These are phyloP conservation scores for Sebastes jordani DNA, from an alignment of 2,797 vertebrate genomes.

Conservation along the genomic window DNA sequence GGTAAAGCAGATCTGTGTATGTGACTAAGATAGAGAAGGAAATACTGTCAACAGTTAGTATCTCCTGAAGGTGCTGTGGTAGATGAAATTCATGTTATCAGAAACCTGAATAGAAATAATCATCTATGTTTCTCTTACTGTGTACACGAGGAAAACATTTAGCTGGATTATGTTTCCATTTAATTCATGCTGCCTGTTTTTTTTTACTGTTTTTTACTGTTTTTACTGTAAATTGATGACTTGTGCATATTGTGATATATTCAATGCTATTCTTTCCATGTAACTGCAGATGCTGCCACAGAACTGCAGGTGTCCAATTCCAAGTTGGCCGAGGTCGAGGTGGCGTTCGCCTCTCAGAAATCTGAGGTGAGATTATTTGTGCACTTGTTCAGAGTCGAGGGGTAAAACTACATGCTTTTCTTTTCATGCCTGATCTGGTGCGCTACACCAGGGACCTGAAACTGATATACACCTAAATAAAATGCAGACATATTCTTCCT, in stretches of 20 bases:
- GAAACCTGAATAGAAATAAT: not conserved
- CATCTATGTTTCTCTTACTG: not conserved
- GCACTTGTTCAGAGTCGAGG: not conserved
- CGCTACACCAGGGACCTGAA: not conserved
- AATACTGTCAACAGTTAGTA: not conserved
- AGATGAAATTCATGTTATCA: not conserved
- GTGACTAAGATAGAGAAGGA: not conserved
- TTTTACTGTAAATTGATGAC: not conserved
- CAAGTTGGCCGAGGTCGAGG: constrained; percentile 87
- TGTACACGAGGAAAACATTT: not conserved
- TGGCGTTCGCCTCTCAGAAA: constrained; percentile 84
- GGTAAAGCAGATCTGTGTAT: constrained; percentile 1
- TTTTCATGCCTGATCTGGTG: too few relatives aligned
- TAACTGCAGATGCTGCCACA: constrained; percentile 81
- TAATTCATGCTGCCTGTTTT: not conserved
- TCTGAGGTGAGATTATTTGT: constrained; percentile 85
- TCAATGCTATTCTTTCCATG: not conserved
- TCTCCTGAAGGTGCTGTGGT: not conserved
- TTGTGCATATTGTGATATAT: not conserved
- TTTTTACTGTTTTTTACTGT: not conserved
- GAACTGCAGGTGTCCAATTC: constrained; percentile 89
- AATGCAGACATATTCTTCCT: too few relatives aligned
- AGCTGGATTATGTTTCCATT: not conserved
- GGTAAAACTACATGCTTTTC: not conserved
- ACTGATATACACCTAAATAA: not conserved